Evolutionary conservation across 2,113 vertebrate species (phyloP), one percentile per base, ranked within the genome.

Genomic region (Pan paniscus): DNA sequence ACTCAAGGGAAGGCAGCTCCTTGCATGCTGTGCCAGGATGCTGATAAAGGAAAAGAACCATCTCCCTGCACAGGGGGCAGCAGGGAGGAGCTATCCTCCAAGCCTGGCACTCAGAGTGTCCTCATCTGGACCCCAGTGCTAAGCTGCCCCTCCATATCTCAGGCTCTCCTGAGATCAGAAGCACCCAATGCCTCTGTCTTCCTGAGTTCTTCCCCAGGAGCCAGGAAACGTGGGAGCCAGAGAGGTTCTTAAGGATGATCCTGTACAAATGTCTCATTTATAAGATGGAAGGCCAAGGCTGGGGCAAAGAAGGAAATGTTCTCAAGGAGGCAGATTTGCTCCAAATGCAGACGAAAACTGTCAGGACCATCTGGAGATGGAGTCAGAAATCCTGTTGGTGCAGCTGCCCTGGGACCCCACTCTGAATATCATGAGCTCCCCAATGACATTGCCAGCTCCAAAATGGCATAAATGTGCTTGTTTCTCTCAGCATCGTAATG

Each of bases 391-490:
- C 61, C 73, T 13, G 4, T 32, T 2, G 2, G 4, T 50, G 5
- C 52, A 52, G 57, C 73, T 1, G 0, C 70, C 85, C n/a, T 3
- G 1, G 6, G n/a, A 32, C 20, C 80, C 35, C 6, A 40, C 76
- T n/a, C 52, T 64, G 43, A 43, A 48, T 30, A 22, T 1, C 3
- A 1, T 16, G 20, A 27, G 14, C 25, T 22, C 46, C 75, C 27
- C 86, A 50, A 8, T 12, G 52, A 48, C 35, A 52, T 0, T 0
- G 0, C 3, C 7, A 83, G 17, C 55, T 16, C 75, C 61, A 14
- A 40, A 16, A n/a, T 3, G 6, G 32, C 79, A 9, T 0, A 10
- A 17, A 55, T 4, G 2, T 3, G 8, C 17, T 8, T 18, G 52
- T n/a, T 18, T 14, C 23, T 55, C 87, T 55, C 79, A 40, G 57